phyloP scores from a whole-genome alignment of 1,140 invertebrate species.

The Dolichoris vasculosae region DNA sequence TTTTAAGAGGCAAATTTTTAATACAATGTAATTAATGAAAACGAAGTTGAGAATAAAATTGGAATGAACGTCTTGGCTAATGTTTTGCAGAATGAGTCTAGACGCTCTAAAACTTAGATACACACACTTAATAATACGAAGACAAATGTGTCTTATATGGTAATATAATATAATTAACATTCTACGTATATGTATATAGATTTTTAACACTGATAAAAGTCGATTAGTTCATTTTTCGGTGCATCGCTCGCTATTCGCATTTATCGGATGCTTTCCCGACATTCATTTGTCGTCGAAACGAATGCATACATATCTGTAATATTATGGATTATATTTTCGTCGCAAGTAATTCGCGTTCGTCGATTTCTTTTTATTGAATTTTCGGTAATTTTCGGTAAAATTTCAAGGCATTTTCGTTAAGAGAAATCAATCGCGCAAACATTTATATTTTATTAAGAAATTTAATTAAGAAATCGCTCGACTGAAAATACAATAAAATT shows the following conservation, averaged over 20 bases:
- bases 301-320: conserved; percentile 6
- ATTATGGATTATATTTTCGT: neutral
- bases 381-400: too few relatives aligned
- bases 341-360: conserved; percentile 10
- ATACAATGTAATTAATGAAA: neutral
- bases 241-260: too few relatives aligned
- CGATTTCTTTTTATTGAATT: neutral
- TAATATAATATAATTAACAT: conserved; percentile 14
- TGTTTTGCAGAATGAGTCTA: neutral
- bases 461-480: neutral
- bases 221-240: neutral
- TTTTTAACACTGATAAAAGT: conserved; percentile 24
- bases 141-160: neutral
- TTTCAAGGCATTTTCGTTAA: conserved; percentile 27
- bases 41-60: too few relatives aligned
- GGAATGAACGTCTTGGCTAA: neutral
- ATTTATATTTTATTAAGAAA: neutral
- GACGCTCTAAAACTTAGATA: neutral
- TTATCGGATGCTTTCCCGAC: neutral
- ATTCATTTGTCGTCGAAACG: neutral
- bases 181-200: neutral
- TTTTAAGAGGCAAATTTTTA: conserved; percentile 13
- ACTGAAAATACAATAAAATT: neutral
- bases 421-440: conserved; percentile 10
- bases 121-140: neutral